Percentiles rank a stretch among this genome's conserved stretches.
Conservation (phyloP, 2,797 vertebrate species). For the Sternotherus odoratus region DNA sequence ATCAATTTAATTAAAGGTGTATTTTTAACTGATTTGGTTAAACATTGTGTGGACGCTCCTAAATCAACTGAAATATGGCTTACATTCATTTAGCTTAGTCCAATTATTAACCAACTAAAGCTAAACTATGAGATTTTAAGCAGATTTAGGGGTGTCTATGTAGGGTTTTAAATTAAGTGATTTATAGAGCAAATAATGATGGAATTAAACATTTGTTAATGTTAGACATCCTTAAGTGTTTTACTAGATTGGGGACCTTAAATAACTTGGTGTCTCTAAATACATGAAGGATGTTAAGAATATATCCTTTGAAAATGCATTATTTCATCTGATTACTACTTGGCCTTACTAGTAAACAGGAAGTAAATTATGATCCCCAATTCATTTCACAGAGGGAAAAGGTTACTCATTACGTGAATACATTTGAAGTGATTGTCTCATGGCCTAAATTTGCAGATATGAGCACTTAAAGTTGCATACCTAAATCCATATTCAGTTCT, state of each 20-base stretch:
- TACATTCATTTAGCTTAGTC: not conserved
- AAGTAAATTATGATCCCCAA: not conserved
- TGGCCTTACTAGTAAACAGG: not conserved
- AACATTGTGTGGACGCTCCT: not conserved
- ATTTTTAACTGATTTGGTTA: not conserved
- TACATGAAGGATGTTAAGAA: not conserved
- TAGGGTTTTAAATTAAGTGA: not conserved
- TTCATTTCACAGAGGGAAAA: not conserved
- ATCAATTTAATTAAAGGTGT: not conserved
- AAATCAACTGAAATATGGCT: not conserved
- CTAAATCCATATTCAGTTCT: too few species aligned
- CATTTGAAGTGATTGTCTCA: too few species aligned
- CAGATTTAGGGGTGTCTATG: not conserved
- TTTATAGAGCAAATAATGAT: not conserved
- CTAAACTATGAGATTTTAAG: not conserved
- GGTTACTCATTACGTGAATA: not conserved
- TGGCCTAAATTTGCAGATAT: too few species aligned
- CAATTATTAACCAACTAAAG: not conserved
- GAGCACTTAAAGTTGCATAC: too few species aligned
- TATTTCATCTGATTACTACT: not conserved
- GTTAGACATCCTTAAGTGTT: not conserved
- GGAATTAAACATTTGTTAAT: not conserved
- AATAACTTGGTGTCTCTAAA: not conserved
- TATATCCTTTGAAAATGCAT: not conserved
- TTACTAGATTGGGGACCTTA: not conserved